Conservation (phyloP, 2,113 vertebrate genomes). For the Ochotona curzoniae region DNA sequence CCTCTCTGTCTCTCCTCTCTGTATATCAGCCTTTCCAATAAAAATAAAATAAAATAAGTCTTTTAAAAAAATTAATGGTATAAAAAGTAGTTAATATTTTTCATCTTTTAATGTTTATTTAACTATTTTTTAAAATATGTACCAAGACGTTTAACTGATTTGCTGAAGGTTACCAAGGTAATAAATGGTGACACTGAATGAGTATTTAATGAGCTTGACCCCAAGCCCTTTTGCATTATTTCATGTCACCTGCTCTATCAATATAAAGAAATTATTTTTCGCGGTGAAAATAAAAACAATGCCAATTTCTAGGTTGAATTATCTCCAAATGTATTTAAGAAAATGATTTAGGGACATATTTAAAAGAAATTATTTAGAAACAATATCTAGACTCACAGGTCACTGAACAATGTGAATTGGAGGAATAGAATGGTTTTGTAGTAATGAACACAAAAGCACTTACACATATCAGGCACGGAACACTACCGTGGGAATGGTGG, state of each 20-base stretch:
- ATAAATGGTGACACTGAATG: background rate
- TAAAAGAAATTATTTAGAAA: background rate
- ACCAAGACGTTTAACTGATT: background rate
- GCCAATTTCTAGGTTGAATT: background rate
- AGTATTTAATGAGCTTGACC: background rate
- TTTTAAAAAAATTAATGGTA: background rate
- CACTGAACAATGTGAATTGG: background rate
- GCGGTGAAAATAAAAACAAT: background rate
- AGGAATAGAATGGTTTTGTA: background rate
- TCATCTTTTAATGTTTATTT: background rate
- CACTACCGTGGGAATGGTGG: rapidly evolving
- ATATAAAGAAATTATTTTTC: background rate
- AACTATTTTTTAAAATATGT: background rate
- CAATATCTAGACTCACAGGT: background rate
- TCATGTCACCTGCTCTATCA: background rate
- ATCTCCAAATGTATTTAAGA: background rate
- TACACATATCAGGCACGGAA: background rate
- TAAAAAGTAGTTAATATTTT: background rate
- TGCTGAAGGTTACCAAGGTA: background rate
- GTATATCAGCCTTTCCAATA: too few relatives aligned
- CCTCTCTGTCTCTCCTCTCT: too few relatives aligned
- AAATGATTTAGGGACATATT: background rate
- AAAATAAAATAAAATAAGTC: too few relatives aligned
- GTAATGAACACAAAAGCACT: background rate
- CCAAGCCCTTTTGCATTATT: background rate